These are phyloP conservation scores for Marcusenius ussheri DNA, from an alignment of 2,113 vertebrate genomes.

Conservation along the genomic window DNA sequence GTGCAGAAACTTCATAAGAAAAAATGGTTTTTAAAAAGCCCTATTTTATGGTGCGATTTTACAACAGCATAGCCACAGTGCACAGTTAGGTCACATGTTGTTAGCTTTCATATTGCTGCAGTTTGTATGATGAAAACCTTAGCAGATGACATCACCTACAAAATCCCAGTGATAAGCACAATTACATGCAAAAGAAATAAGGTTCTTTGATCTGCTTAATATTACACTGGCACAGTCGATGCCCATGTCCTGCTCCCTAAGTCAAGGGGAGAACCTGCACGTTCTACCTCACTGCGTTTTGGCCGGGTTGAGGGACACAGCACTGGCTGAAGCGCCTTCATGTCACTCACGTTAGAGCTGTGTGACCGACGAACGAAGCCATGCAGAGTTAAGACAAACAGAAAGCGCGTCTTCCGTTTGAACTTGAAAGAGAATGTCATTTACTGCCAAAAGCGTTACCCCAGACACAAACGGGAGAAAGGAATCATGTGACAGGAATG, in stretches of 20 bases:
- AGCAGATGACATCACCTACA: background rate
- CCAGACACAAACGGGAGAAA: background rate
- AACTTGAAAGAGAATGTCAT: constrained; percentile 7
- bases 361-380: background rate
- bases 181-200: background rate
- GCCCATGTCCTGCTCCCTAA: background rate
- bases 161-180: background rate
- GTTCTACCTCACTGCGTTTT: background rate
- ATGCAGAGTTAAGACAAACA: background rate
- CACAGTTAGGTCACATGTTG: background rate
- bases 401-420: background rate
- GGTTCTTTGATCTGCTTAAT: background rate
- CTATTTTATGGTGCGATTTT: background rate
- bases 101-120: background rate
- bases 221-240: background rate
- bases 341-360: background rate
- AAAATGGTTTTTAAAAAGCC: background rate
- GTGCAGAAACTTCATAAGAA: background rate
- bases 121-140: background rate
- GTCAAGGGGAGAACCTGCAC: background rate
- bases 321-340: background rate
- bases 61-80: background rate
- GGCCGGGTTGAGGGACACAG: background rate
- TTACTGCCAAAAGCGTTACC: constrained; percentile 8
- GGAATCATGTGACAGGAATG: background rate